Evolutionary conservation across 1,140 invertebrate species (phyloP).

Genomic region (Leptopilina clavipes): DNA sequence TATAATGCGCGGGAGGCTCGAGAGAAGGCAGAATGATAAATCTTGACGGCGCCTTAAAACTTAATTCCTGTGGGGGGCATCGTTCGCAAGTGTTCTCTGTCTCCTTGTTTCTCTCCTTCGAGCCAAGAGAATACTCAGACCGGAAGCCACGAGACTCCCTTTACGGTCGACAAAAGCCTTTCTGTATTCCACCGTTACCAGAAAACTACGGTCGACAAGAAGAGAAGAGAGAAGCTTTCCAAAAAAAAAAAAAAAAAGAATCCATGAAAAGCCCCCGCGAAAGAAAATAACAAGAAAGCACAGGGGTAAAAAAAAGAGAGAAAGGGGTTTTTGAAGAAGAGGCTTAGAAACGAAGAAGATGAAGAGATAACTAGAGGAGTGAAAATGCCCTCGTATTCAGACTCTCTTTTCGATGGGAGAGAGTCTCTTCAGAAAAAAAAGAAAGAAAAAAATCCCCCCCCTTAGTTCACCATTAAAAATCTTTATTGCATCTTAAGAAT

Average conservation of each 20-base stretch:
- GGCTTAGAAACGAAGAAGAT: slow-evolving; percentile 8
- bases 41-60: slow-evolving; percentile 60
- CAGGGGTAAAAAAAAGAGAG: not conserved
- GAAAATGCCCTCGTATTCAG: not conserved
- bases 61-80: slow-evolving; percentile 56
- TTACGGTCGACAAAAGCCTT: slow-evolving; percentile 51
- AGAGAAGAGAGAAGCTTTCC: slow-evolving; percentile 7
- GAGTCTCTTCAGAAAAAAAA: too few relatives aligned
- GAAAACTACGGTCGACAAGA: slow-evolving; percentile 39
- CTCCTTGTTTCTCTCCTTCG: slow-evolving; percentile 39
- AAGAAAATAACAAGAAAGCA: slow-evolving; percentile 4
- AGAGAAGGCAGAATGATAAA: slow-evolving; percentile 50
- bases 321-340: not conserved
- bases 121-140: slow-evolving; percentile 36
- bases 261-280: slow-evolving; percentile 6
- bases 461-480: not conserved
- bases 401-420: not conserved
- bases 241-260: slow-evolving; percentile 19
- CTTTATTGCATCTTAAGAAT: too few relatives aligned
- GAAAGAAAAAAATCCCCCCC: too few relatives aligned
- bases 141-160: slow-evolving; percentile 48
- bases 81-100: slow-evolving; percentile 42
- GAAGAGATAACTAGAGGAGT: slow-evolving; percentile 19
- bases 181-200: slow-evolving; percentile 42
- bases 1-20: not conserved